Conservation (phyloP, 1,140 invertebrate species). For the Delia radicum region DNA sequence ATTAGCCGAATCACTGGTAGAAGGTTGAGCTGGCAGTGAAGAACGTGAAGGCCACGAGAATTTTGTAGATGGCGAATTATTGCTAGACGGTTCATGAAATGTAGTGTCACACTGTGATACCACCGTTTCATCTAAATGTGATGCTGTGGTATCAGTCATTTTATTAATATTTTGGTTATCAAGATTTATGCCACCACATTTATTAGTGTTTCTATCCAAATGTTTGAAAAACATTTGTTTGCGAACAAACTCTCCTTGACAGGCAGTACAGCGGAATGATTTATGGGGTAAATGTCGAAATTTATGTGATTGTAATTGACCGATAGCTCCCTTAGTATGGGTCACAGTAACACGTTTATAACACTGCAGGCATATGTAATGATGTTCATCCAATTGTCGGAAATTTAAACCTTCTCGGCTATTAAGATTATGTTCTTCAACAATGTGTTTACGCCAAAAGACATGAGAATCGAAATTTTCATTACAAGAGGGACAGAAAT, state of each 20-base stretch:
- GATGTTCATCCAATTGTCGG: constrained; percentile 49
- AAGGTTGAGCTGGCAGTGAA: background rate
- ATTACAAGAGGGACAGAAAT: constrained; percentile 48
- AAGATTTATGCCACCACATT: constrained; percentile 36
- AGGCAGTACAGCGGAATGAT: constrained; percentile 48
- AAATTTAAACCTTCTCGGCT: constrained; percentile 47
- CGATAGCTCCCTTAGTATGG: constrained; percentile 51
- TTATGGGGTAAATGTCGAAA: constrained; percentile 50
- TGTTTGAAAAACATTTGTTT: constrained; percentile 55
- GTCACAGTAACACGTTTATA: constrained; percentile 52
- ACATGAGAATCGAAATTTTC: constrained; percentile 50
- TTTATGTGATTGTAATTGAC: constrained; percentile 51
- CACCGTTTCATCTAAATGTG: background rate
- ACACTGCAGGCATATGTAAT: constrained; percentile 49
- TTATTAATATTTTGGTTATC: too few relatives aligned
- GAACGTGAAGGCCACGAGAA: background rate
- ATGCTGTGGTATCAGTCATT: background rate
- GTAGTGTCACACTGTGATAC: background rate
- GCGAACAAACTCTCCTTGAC: constrained; percentile 45
- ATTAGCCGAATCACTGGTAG: constrained; percentile 1
- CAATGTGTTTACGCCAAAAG: constrained; percentile 52
- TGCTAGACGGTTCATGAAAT: background rate
- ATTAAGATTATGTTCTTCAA: constrained; percentile 46
- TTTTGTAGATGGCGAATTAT: background rate
- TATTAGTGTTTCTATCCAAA: constrained; percentile 45